These are phyloP conservation scores for Calliscelio sp. DNA, from an alignment of 2,888 invertebrate genomes.

Conservation along the genomic window DNA sequence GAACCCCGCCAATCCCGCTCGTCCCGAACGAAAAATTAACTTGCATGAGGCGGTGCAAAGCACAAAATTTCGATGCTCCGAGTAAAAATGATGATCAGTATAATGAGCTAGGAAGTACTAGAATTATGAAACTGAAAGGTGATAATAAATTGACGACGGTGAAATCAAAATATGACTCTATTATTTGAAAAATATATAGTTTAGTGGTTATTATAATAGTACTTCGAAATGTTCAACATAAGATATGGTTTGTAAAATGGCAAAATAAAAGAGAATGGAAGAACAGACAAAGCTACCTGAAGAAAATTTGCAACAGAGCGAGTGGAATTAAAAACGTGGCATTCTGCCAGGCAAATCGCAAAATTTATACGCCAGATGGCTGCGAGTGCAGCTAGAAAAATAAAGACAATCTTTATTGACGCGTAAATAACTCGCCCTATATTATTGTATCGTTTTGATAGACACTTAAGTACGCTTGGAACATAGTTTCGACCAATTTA, in stretches of 20 bases:
- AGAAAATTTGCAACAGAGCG: too few species aligned
- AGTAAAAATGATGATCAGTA: neutral
- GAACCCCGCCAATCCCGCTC: neutral
- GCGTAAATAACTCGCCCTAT: constrained; percentile 63
- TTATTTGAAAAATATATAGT: too few species aligned
- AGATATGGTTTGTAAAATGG: too few species aligned
- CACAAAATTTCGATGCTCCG: constrained; percentile 14
- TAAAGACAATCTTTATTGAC: constrained; percentile 35
- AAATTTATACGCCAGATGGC: constrained; percentile 38
- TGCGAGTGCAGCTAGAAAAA: constrained; percentile 11
- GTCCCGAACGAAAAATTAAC: constrained; percentile 17
- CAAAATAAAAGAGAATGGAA: too few species aligned
- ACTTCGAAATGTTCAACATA: too few species aligned
- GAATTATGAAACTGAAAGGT: too few species aligned
- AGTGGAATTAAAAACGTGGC: too few species aligned
- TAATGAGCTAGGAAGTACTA: neutral
- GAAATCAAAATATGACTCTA: too few species aligned
- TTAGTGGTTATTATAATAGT: too few species aligned
- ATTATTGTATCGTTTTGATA: constrained; percentile 61
- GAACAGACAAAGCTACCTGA: too few species aligned
- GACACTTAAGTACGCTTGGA: constrained; percentile 56
- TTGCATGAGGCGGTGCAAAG: constrained; percentile 22
- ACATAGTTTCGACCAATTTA: constrained; percentile 67
- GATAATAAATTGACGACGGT: too few species aligned
- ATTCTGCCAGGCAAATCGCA: too few species aligned